Evolutionary conservation across 2,113 vertebrate genomes (phyloP).

Genomic region (Dasyurus viverrinus): DNA sequence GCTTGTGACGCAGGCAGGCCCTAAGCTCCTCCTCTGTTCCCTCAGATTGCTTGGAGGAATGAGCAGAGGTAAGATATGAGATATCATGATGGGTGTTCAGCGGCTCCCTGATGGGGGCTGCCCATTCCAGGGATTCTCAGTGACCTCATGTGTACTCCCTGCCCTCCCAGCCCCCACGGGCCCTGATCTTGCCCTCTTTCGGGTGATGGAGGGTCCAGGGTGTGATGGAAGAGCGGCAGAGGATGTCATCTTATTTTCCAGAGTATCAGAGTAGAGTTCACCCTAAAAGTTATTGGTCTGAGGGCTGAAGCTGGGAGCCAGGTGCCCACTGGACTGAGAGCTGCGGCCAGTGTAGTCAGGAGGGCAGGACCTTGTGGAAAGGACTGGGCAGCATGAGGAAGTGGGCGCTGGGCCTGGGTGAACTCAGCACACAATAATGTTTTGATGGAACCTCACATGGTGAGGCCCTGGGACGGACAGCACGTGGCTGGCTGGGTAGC

Average conservation of each 20-base stretch:
- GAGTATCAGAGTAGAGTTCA: not conserved
- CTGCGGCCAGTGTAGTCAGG: not conserved
- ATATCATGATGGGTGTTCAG: not conserved
- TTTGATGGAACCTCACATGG: constrained; percentile 92
- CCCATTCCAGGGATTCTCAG: not conserved
- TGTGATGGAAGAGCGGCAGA: not conserved
- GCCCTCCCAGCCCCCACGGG: not conserved
- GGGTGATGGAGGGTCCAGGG: not conserved
- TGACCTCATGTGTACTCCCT: not conserved
- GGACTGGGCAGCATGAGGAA: not conserved
- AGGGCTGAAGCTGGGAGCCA: not conserved
- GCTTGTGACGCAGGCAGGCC: constrained; percentile 69
- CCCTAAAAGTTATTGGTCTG: not conserved
- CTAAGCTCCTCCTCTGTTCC: not conserved
- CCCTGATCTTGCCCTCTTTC: not conserved
- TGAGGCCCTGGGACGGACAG: constrained; percentile 72
- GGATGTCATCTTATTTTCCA: not conserved
- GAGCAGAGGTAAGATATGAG: constrained; percentile 7
- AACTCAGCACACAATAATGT: constrained; percentile 91
- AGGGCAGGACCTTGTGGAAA: not conserved
- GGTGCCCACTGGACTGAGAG: not conserved
- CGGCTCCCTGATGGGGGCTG: constrained; percentile 21
- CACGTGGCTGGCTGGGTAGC: constrained; percentile 91
- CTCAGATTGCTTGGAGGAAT: constrained; percentile 38
- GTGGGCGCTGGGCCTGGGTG: not conserved